Conservation (phyloP, 2,113 vertebrate genomes). For the Erythrolamprus reginae region DNA sequence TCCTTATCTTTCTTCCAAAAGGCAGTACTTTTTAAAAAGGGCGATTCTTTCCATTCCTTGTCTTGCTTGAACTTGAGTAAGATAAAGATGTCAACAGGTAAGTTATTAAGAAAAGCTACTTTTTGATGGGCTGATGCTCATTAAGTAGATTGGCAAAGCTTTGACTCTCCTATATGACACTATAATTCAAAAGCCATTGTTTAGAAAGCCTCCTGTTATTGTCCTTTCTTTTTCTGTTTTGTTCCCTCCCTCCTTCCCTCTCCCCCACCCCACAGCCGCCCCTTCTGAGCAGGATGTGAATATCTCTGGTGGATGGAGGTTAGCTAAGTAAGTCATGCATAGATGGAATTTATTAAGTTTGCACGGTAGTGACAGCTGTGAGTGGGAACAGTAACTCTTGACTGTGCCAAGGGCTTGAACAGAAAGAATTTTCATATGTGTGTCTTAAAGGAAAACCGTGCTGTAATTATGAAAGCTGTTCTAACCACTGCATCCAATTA, state of each 20-base stretch:
- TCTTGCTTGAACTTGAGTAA: constrained; percentile 5
- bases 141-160: constrained; percentile 37
- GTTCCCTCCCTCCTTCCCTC: background rate
- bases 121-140: constrained; percentile 12
- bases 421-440: constrained; percentile 48
- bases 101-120: constrained; percentile 28
- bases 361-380: constrained; percentile 55
- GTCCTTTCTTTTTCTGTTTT: constrained; percentile 43
- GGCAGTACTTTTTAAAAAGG: fast-evolving
- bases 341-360: constrained; percentile 67
- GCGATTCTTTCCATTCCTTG: background rate
- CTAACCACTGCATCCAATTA: constrained; percentile 54
- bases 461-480: constrained; percentile 54
- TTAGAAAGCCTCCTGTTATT: constrained; percentile 62
- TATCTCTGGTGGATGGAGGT: constrained; percentile 60
- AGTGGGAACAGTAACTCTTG: constrained; percentile 56
- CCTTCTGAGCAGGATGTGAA: constrained; percentile 48
- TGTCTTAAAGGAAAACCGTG: constrained; percentile 50
- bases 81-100: constrained; percentile 30
- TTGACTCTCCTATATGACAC: constrained; percentile 44
- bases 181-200: constrained; percentile 56
- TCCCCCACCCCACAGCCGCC: too few relatives aligned
- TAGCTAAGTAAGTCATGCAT: constrained; percentile 63
- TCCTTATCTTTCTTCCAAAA: background rate
- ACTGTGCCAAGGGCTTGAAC: constrained; percentile 51